Base-by-base conservation (phyloP, 2,888 invertebrate genomes). In the Doris montereyensis region DNA sequence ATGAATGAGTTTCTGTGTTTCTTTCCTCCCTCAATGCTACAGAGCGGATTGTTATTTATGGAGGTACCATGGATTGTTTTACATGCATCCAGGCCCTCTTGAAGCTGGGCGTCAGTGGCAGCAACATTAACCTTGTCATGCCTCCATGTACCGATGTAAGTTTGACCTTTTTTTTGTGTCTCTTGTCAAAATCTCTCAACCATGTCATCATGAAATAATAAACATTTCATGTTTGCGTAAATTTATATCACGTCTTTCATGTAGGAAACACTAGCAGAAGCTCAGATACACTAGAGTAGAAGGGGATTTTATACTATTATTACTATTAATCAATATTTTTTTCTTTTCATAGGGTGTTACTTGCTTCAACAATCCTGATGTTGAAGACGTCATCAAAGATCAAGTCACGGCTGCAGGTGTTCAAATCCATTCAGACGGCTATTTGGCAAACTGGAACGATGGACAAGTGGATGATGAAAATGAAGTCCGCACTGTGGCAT, bases 41-140 rank as follows among this genome's bases (percentile, higher is more conserved):
- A 87, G 87, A 81, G 65, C 86, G 86, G 35, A 85, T 88, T 4
- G 89, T 96, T 1, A 93, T 96, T 0, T 95, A 95, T 86, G 96
- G 96, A 0, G 92, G 93, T 24, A 93, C 93, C 41, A 89, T 95
- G 71, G 93, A 95, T 84, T 93, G 94, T 0, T 95, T 94, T 86
- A 93, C 94, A 83, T 94, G 95, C 85, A 85, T 96, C 8, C 93
- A 94, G 24, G 93, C 94, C 0, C 91, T 96, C 41, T 84, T 95
- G 13, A 93, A 93, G 41, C 91, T 93, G 81, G 94, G 94, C 1
- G 88, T 95, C 0, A 89, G 92, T 0, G 92, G 93, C 0, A 87
- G 92, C 2, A 92, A 93, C 84, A 94, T 95, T 17, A 90, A 93
- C 2, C 93, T 95, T 73, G 93, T 95, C 0, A 80, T 86, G 67